Percentiles rank a stretch among this genome's conserved stretches.
Conservation (phyloP, 2,113 vertebrate genomes). For the Grammomys surdaster region DNA sequence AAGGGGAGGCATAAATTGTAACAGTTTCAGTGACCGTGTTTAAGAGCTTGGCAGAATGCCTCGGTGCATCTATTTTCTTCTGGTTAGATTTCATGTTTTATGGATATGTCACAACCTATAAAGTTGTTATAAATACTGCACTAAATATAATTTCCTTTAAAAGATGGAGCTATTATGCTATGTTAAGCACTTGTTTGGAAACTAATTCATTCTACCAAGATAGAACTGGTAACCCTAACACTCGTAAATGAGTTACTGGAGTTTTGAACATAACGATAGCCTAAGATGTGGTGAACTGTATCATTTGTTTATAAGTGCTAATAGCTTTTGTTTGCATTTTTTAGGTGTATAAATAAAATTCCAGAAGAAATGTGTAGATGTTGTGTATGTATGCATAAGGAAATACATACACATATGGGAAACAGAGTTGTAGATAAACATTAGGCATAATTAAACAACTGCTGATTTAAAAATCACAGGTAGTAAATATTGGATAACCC, state of each 20-base stretch:
- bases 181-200: conserved; percentile 67
- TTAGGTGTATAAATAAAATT: background rate
- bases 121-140: conserved; percentile 68
- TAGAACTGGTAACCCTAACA: conserved; percentile 49
- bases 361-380: background rate
- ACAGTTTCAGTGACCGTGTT: background rate
- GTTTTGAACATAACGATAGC: conserved; percentile 31
- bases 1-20: conserved; percentile 36
- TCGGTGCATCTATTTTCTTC: conserved; percentile 46
- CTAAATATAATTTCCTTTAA: conserved; percentile 72
- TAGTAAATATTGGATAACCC: background rate
- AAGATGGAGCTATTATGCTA: conserved; percentile 40
- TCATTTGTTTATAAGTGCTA: conserved; percentile 14
- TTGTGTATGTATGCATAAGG: background rate
- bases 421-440: background rate
- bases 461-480: background rate
- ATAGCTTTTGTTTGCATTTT: background rate
- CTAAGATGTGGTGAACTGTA: background rate
- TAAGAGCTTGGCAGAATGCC: conserved; percentile 23
- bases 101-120: conserved; percentile 74
- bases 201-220: conserved; percentile 70
- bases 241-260: conserved; percentile 52
- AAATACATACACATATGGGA: background rate
- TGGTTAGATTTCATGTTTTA: conserved; percentile 74
- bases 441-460: background rate